Base-by-base conservation (phyloP, 2,888 invertebrate species). In the Thecophora atra region DNA sequence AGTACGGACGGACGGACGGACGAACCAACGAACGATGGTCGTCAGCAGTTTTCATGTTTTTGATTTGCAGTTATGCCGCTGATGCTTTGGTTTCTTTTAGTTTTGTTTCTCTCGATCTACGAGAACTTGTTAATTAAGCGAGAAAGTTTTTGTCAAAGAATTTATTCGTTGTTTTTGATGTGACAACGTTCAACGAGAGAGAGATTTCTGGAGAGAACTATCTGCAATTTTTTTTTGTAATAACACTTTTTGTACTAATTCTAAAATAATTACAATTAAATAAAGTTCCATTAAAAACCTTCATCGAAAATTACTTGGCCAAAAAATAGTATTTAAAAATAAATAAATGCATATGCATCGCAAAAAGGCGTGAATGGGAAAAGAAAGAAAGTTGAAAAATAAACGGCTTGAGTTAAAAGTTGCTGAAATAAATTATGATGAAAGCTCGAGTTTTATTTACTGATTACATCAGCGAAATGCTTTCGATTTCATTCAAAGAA, bases 71-170 rank as follows among this genome's bases (percentile, higher is more conserved):
- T 37, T 1, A 37, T 37, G 37, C 37, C 37, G 37, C 37, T 37
- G 37, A 37, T 37, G n/a, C 3, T 5, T 54, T 54, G 15, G 15
- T 6, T 21, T 24, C 76, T 74, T 72, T 74, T 72, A 74, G 74
- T 78, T 58, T 77, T 71, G 71, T 70, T 60, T 37, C 52, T 47
- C 21, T 52, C 47, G 52, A 67, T 71, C 64, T 47, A 26, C 78
- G 79, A 81, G 81, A 81, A 84, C 82, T 80, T 76, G 82, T 80
- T 79, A 82, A 80, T 82, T 82, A 82, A 81, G 77, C 79, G 81
- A 82, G 84, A 83, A 83, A 84, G 82, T 83, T 81, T 76, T 76
- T 52, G 47, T 52, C 30, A 52, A n/a, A 37, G 28, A 63, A 21
- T 24, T 7, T 30, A n/a, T 66, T 13, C 28, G 44, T 58, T 2